Evolutionary conservation across 2,888 invertebrate species (phyloP), one percentile per base, ranked within the genome.

Genomic region (Cenopis cana): DNA sequence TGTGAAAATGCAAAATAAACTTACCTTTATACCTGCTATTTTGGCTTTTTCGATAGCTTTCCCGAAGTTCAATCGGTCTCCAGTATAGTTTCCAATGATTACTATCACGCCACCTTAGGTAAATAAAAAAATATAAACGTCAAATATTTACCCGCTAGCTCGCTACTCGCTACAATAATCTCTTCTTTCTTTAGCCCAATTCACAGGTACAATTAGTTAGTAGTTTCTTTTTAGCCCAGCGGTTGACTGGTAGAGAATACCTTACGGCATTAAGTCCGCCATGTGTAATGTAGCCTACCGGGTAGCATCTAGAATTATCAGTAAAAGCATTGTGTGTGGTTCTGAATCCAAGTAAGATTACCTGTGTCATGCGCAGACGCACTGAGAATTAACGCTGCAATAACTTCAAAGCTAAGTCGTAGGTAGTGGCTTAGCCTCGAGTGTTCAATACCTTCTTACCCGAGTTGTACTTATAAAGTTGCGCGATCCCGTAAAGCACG

Each of bases 1-100:
- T 56, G 54, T 17, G 17, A 33, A 9, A 10, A 33, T 24, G 54
- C 12, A 54, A 24, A 24, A 54, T 14, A 20, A 54, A 24, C 6
- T 56, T 33, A 41, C 95, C 88, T 94, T 94, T 18, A 96, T 89
- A 0, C 95, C 95, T 69, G 94, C 91, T 46, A 94, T 93, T 80
- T 94, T 94, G 0, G 96, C 96, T 80, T 95, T 95, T 84, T 97
- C 97, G 14, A 96, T 94, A 1, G 97, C 97, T 82, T 97, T 94
- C 0, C 97, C 97, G 83, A 98, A 98, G 86, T 97, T 97, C 17
- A 98, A 88, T 72, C 96, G 90, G 79, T 97, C 97, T 0, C 97
- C 96, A 0, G 97, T 96, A 81, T 97, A 97, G 86, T 97, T 97
- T 11, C 95, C 95, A 11, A 97, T 94, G 46, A 97, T 93, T 0